These are phyloP conservation scores for Sminthopsis crassicaudata DNA, from an alignment of 2,113 vertebrate genomes.

Conservation along the genomic window DNA sequence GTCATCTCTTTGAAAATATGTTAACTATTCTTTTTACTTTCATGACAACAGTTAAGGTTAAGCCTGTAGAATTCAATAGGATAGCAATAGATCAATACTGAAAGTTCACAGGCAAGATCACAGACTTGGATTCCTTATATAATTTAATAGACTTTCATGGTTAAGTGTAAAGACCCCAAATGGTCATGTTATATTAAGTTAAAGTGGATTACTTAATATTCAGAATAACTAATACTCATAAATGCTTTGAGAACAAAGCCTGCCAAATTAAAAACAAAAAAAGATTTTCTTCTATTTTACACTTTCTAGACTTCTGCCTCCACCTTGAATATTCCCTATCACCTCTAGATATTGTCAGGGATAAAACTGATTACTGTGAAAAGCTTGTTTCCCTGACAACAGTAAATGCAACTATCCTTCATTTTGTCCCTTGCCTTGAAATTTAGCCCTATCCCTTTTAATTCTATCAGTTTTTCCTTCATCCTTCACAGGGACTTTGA, in stretches of 20 bases:
- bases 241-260: background rate
- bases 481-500: constrained; percentile 55
- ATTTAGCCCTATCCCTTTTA: constrained; percentile 18
- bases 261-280: constrained; percentile 12
- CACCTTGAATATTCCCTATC: background rate
- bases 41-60: background rate
- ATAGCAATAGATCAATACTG: background rate
- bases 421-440: constrained; percentile 46
- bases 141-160: background rate
- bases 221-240: background rate
- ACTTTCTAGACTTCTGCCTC: constrained; percentile 39
- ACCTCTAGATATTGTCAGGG: constrained; percentile 9
- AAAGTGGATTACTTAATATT: background rate
- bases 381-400: constrained; percentile 42
- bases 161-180: background rate
- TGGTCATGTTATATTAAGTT: constrained; percentile 18
- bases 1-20: background rate
- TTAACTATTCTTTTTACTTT: background rate
- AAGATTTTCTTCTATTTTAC: constrained; percentile 5
- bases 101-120: constrained; percentile 23
- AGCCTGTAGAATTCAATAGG: constrained; percentile 47
- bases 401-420: constrained; percentile 32
- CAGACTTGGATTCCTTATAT: constrained; percentile 6
- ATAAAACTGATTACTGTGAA: background rate
- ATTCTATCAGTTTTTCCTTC: constrained; percentile 10